Percentiles rank a stretch among this genome's conserved stretches.
These are phyloP conservation scores for Pachyuromys duprasi DNA, from an alignment of 2,797 vertebrate genomes.

Conservation along the genomic window DNA sequence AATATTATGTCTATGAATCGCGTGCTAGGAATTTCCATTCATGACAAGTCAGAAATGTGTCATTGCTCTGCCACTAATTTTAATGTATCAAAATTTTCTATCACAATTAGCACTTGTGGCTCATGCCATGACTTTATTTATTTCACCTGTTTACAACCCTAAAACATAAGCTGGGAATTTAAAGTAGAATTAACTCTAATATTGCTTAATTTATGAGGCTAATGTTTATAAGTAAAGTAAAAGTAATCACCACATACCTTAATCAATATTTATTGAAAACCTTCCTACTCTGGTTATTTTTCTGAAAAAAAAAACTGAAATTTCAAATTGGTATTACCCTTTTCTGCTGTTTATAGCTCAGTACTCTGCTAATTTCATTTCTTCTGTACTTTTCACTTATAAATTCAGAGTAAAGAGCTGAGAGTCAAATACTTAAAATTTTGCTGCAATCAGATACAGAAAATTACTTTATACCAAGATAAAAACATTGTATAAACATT, in stretches of 20 bases:
- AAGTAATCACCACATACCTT: not conserved
- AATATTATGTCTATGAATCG: not conserved
- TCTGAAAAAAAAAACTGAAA: not conserved
- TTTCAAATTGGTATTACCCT: not conserved
- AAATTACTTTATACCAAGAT: not conserved
- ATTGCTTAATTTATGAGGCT: not conserved
- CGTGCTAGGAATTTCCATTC: not conserved
- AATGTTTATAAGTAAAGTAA: not conserved
- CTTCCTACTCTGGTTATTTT: not conserved
- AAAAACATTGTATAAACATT: too few species aligned
- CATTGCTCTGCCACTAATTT: not conserved
- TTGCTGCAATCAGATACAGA: not conserved
- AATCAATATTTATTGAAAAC: not conserved
- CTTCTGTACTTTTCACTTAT: not conserved
- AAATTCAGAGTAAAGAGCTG: not conserved
- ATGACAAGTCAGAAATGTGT: not conserved
- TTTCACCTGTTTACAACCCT: not conserved
- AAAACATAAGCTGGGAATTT: not conserved
- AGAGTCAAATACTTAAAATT: constrained; percentile 7
- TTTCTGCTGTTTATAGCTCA: not conserved
- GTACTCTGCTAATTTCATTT: not conserved
- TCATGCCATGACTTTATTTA: not conserved
- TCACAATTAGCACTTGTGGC: not conserved
- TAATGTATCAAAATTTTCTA: not conserved
- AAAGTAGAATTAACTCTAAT: not conserved